A percentile compares a stretch with the other conserved stretches of the same genome.
Evolutionary conservation across 2,113 vertebrate species (phyloP).

Genomic region (Phaethon lepturus): DNA sequence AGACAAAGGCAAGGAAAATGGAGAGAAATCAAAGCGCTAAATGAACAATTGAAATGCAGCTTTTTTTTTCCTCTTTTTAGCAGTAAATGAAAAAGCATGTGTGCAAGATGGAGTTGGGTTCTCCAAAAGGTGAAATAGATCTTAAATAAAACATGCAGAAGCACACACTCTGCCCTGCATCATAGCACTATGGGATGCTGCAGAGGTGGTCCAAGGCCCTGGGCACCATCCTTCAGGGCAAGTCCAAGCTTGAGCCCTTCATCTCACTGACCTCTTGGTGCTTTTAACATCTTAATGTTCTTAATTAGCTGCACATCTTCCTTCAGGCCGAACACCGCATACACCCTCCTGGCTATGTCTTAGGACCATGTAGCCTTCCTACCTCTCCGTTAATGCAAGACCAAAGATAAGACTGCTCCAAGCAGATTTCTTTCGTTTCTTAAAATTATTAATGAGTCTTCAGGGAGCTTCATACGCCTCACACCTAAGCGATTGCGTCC

Average conservation of each 20-base stretch:
- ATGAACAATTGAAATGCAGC: constrained; percentile 9
- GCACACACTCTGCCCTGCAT: fast-evolving
- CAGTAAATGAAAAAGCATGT: not conserved
- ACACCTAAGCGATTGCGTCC: not conserved
- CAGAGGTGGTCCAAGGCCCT: not conserved
- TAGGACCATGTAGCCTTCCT: not conserved
- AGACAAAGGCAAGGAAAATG: constrained; percentile 19
- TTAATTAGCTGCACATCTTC: not conserved
- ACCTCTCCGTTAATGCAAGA: not conserved
- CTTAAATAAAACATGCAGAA: not conserved
- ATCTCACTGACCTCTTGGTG: not conserved
- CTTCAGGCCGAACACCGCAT: not conserved
- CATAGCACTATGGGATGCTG: not conserved
- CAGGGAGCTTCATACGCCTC: not conserved
- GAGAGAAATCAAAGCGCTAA: constrained; percentile 12
- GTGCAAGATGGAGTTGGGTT: not conserved
- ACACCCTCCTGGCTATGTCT: not conserved
- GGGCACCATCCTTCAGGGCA: not conserved
- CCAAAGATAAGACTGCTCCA: not conserved
- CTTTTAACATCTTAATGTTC: not conserved
- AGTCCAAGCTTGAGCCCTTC: not conserved
- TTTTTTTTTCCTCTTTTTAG: not conserved
- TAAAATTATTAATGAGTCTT: not conserved
- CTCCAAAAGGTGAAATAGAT: not conserved
- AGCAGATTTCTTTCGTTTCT: not conserved